Percentiles rank a stretch among this genome's conserved stretches.
Conservation (phyloP, 2,888 invertebrate species). For the Brenthis hecate region DNA sequence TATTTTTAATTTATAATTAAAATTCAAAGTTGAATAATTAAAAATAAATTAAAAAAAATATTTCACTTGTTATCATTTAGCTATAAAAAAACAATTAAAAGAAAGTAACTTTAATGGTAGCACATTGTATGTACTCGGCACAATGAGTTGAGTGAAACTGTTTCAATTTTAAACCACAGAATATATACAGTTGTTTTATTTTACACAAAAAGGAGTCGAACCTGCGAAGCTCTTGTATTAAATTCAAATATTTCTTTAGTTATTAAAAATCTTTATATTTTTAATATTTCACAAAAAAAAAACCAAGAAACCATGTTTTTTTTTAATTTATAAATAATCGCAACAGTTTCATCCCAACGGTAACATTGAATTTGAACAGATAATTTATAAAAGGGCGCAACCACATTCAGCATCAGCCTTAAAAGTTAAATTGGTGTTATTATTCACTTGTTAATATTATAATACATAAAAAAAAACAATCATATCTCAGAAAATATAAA, state of each 20-base stretch:
- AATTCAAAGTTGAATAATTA: too few relatives aligned
- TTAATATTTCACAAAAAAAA: neutral
- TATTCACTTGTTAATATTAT: neutral
- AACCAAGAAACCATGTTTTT: neutral
- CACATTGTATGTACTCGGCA: neutral
- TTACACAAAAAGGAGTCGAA: neutral
- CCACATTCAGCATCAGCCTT: slow-evolving; percentile 21
- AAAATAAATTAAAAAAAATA: too few relatives aligned
- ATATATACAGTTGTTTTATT: neutral
- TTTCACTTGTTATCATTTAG: too few relatives aligned
- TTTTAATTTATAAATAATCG: slow-evolving; percentile 5
- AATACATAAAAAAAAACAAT: neutral
- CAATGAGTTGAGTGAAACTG: slow-evolving; percentile 15
- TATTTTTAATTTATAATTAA: too few relatives aligned
- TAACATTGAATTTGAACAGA: slow-evolving; percentile 33
- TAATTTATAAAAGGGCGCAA: slow-evolving; percentile 26
- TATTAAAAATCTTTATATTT: neutral
- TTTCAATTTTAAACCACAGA: slow-evolving; percentile 13
- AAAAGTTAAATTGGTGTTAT: slow-evolving; percentile 4
- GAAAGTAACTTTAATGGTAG: too few relatives aligned
- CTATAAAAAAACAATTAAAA: too few relatives aligned
- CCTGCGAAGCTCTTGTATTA: neutral
- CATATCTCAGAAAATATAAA: too few relatives aligned
- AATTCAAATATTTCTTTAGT: neutral
- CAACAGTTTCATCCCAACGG: slow-evolving; percentile 34